These are phyloP conservation scores for Parnassius apollo DNA, from an alignment of 2,888 invertebrate genomes.

Conservation along the genomic window DNA sequence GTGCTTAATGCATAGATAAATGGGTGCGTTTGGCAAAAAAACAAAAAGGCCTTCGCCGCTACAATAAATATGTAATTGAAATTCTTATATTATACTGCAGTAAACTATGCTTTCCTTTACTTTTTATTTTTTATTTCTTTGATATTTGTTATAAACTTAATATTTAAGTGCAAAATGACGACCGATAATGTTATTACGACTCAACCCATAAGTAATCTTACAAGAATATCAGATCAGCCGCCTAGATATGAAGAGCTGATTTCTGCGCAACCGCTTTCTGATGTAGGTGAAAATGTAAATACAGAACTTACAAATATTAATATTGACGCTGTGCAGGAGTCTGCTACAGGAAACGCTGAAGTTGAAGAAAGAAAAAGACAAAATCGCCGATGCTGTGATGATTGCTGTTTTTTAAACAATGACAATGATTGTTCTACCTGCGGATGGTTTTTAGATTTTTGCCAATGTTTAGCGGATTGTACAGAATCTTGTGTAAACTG, in stretches of 20 bases:
- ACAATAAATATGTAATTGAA: no score
- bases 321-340: not conserved
- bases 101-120: no score
- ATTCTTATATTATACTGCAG: no score
- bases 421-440: constrained; percentile 1
- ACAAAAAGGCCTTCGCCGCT: no score
- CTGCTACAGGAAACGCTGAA: not conserved
- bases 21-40: no score
- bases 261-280: constrained; percentile 13
- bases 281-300: not conserved
- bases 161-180: not conserved
- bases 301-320: not conserved
- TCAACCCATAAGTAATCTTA: constrained; percentile 9
- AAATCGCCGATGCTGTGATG: constrained; percentile 5
- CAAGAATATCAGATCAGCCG: constrained; percentile 4
- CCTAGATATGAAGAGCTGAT: constrained; percentile 21
- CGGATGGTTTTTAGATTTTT: constrained; percentile 18
- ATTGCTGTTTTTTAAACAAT: constrained; percentile 15
- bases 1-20: no score
- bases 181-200: constrained; percentile 13
- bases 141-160: no score
- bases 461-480: constrained; percentile 21
- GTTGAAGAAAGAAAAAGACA: constrained; percentile 7
- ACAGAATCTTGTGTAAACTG: constrained; percentile 25
- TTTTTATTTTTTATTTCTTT: no score